phyloP scores from a whole-genome alignment of 2,888 invertebrate species.

The Ptilodon capucinus region DNA sequence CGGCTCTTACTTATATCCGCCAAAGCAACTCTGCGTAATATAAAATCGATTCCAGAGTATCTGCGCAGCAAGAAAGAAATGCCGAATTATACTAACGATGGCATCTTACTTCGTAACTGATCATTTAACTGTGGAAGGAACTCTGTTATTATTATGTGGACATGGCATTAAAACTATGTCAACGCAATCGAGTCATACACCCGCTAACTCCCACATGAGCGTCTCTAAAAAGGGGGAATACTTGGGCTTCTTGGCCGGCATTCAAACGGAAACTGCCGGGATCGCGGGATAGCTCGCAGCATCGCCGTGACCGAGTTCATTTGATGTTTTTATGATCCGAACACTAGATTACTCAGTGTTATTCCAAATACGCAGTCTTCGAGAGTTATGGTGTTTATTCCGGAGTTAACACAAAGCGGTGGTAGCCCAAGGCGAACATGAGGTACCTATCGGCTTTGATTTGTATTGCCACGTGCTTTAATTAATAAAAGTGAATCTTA shows the following conservation, averaged over 20 bases:
- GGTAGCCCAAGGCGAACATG: not conserved
- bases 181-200: not conserved
- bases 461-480: not conserved
- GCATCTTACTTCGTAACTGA: too few relatives aligned
- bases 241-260: constrained; percentile 48
- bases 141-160: not conserved
- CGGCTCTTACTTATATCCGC: too few relatives aligned
- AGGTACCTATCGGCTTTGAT: not conserved
- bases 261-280: constrained; percentile 49
- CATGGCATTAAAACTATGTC: not conserved
- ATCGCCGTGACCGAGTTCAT: constrained; percentile 19
- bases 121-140: too few relatives aligned
- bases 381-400: not conserved
- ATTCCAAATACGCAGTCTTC: constrained; percentile 1
- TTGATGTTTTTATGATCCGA: constrained; percentile 8
- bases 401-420: not conserved
- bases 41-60: too few relatives aligned
- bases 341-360: not conserved
- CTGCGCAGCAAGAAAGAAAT: too few relatives aligned
- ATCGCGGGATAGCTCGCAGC: constrained; percentile 20
- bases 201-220: constrained; percentile 12
- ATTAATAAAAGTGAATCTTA: too few relatives aligned
- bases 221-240: constrained; percentile 38
- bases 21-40: too few relatives aligned
- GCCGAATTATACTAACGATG: too few relatives aligned